These are phyloP conservation scores for Anomalospiza imberbis DNA, from an alignment of 2,797 vertebrate genomes.

Conservation along the genomic window DNA sequence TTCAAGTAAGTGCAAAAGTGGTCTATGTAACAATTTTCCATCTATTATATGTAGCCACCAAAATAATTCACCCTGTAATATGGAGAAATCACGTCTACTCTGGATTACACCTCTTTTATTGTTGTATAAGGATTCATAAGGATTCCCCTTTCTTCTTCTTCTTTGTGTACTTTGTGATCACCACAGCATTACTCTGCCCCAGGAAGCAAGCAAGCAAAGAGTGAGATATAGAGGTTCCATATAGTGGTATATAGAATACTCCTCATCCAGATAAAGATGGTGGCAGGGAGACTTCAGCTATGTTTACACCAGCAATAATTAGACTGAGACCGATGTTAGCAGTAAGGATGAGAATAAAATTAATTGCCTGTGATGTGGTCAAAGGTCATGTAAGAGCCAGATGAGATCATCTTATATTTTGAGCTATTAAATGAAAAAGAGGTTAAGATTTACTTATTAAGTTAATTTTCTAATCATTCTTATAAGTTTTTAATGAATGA, in stretches of 20 bases:
- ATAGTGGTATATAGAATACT: not conserved
- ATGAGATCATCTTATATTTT: conserved; percentile 68
- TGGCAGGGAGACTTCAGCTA: not conserved
- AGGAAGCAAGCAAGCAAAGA: not conserved
- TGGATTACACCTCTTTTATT: not conserved
- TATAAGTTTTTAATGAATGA: conserved; percentile 82
- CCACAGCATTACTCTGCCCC: not conserved
- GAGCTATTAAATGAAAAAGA: conserved; percentile 73
- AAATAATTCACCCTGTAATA: not conserved
- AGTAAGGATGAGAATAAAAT: conserved; percentile 20
- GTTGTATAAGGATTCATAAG: not conserved
- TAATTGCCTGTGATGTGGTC: conserved; percentile 25
- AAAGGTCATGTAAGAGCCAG: conserved; percentile 45
- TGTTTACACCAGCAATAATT: not conserved
- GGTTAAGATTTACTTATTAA: conserved; percentile 79
- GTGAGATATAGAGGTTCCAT: not conserved
- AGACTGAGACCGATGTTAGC: not conserved
- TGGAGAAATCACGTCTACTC: not conserved
- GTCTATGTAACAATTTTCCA: not conserved
- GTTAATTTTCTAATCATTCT: conserved; percentile 81
- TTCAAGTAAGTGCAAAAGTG: not conserved
- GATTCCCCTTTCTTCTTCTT: not conserved
- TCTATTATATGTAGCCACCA: not conserved
- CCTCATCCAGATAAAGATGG: not conserved
- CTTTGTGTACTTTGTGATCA: not conserved